A percentile compares a stretch with the other conserved stretches of the same genome.
phyloP scores from a whole-genome alignment of 2,888 invertebrate species.

The Callinectes sapidus region DNA sequence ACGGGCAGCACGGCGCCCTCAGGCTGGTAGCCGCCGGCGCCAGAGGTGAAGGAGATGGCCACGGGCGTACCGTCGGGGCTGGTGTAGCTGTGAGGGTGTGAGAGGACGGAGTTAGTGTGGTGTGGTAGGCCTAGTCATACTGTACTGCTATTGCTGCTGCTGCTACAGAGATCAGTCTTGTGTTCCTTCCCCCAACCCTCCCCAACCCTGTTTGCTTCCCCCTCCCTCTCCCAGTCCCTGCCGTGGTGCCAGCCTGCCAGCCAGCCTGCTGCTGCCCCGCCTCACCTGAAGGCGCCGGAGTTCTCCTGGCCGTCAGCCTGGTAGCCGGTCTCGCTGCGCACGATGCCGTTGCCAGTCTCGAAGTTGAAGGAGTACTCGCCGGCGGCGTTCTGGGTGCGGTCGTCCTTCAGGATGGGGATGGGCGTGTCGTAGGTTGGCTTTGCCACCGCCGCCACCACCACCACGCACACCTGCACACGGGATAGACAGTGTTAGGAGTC shows the following conservation, averaged over 20 bases:
- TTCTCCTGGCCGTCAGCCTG: slow-evolving; percentile 22
- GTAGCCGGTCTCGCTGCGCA: neutral
- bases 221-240: neutral
- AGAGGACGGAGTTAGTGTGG: neutral
- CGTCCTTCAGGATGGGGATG: slow-evolving; percentile 12
- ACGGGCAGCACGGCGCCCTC: slow-evolving; percentile 54
- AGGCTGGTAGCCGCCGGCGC: slow-evolving; percentile 53
- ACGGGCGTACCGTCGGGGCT: slow-evolving; percentile 54
- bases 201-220: neutral
- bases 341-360: slow-evolving; percentile 35
- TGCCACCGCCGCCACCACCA: neutral
- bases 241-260: neutral
- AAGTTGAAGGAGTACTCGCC: slow-evolving; percentile 17
- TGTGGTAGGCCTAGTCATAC: neutral
- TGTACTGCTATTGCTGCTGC: too few relatives aligned
- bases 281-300: slow-evolving; percentile 26
- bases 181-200: neutral
- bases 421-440: neutral
- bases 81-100: slow-evolving; percentile 44
- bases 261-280: neutral
- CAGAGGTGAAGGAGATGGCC: slow-evolving; percentile 52
- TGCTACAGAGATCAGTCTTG: neutral
- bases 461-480: neutral
- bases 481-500: neutral
- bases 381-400: slow-evolving; percentile 20